Base-by-base conservation (phyloP, 2,113 vertebrate species). In the Macquaria australasica region DNA sequence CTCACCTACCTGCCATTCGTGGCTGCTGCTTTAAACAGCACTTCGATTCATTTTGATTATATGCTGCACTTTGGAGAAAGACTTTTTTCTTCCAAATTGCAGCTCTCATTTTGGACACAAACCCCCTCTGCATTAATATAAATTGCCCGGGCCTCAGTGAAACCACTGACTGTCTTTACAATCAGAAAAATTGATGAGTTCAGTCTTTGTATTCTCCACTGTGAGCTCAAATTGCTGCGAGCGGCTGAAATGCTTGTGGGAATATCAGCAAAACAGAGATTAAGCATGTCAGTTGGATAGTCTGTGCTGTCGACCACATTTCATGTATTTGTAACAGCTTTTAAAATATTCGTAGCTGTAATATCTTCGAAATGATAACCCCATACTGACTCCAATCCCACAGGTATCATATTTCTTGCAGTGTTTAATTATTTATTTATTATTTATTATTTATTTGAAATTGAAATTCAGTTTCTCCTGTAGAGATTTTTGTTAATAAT, bases 141-240 rank as follows among this genome's bases (percentile, higher is more conserved):
- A 55, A 75, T 39, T 41, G 71, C 59, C 20, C 3, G 0, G 58
- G 64, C 39, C 41, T 69, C 59, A 39, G 59, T 43, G 37, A 73
- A 84, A 50, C 60, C 39, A 23, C 53, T 8, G 45, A 11, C 55
- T 31, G 75, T 79, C 66, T 63, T 77, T 45, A 77, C 62, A 81
- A 45, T 81, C 68, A 69, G 55, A 86, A 20, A 77, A 16, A 41
- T 18, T 12, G 62, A 74, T 73, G 81, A 77, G 21, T 63, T 86
- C 62, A 0, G 55, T 58, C 60, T 73, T 77, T 79, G 63, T 74
- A 12, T 77, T 68, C 69, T 77, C 37, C 41, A 14, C 60, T 3
- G 77, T 28, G 73, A 3, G 56, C 67, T 45, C 73, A 73, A 50
- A 76, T 34, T 25, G 25, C 51, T 45, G 34, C 34, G 12, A 64